A percentile compares a stretch with the other conserved stretches of the same genome.
phyloP scores from a whole-genome alignment of 2,888 invertebrate genomes.

The Zeuzera pyrina region DNA sequence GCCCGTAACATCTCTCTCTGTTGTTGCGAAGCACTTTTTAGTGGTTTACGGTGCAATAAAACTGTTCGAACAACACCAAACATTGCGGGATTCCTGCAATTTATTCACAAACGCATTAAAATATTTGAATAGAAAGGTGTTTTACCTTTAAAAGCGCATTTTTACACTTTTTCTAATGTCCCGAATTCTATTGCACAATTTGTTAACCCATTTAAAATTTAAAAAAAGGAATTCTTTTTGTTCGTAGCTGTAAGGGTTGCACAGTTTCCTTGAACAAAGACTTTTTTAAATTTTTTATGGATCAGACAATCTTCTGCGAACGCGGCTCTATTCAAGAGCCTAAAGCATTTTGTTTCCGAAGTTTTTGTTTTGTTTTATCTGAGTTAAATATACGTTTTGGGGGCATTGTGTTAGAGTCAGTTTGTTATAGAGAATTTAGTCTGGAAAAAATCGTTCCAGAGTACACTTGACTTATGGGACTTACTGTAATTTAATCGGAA shows the following conservation, averaged over 20 bases:
- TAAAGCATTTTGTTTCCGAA: slow-evolving; percentile 48
- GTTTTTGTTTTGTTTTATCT: slow-evolving; percentile 64
- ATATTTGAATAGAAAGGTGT: slow-evolving; percentile 26
- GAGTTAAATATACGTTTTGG: slow-evolving; percentile 66
- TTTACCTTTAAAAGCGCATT: slow-evolving; percentile 10
- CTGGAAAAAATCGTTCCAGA: slow-evolving; percentile 61
- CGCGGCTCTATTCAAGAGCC: slow-evolving; percentile 55
- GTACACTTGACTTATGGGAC: slow-evolving; percentile 42
- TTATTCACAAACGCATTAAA: slow-evolving; percentile 28
- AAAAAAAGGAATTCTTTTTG: slow-evolving; percentile 45
- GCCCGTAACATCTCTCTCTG: slow-evolving; percentile 50
- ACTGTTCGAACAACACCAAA: slow-evolving; percentile 58
- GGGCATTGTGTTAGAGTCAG: slow-evolving; percentile 58
- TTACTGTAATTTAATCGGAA: no score
- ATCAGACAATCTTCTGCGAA: slow-evolving; percentile 56
- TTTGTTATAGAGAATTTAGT: slow-evolving; percentile 57
- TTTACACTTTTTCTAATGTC: slow-evolving; percentile 12
- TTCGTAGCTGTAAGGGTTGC: slow-evolving; percentile 54
- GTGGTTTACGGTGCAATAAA: slow-evolving; percentile 68
- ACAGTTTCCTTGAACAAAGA: slow-evolving; percentile 36
- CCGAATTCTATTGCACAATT: slow-evolving; percentile 13
- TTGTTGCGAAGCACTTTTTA: slow-evolving; percentile 59
- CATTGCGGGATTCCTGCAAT: slow-evolving; percentile 57
- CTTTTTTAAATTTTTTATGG: slow-evolving; percentile 39
- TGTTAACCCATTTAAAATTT: slow-evolving; percentile 48